Base-by-base conservation (phyloP, 2,888 invertebrate species). In the Oscheius sp. region DNA sequence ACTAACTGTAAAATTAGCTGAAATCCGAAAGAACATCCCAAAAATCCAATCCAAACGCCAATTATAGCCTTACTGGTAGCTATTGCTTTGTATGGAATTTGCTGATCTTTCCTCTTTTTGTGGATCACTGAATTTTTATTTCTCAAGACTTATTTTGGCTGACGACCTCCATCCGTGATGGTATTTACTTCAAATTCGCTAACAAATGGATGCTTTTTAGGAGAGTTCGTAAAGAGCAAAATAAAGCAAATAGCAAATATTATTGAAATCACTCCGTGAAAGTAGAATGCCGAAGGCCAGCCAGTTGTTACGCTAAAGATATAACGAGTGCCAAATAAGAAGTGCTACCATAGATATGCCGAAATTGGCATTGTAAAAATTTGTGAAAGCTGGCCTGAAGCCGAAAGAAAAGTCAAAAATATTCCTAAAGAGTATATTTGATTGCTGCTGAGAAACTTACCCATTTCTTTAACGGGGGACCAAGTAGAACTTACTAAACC, bases 21-120 rank as follows among this genome's bases (percentile, higher is more conserved):
- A 61, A 79, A 80, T 10, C 76, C 79, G 64, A 80, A 73, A 15
- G 78, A 53, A 63, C 81, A 81, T 4, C 80, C 80, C 25, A 76
- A 67, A 64, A 80, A 80, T 10, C 80, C 76, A 8, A 81, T 58
- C 80, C 80, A 80, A 12, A 79, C 65, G 17, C 76, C 79, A 76
- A 76, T 77, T 8, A 79, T 72, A n/a, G 65, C 39, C 3, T 25
- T 20, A 58, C 58, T 61, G 1, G 55, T 46, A 48, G 67, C 58
- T 17, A 79, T 79, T 23, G 57, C 45, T 23, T 45, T 33, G 50
- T 79, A 79, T 1, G 79, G 79, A 2, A 78, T 69, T 3, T 37
- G 31, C 52, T 68, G 67, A 10, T 68, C 67, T 23, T 58, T 68
- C 1, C 67, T 45, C n/a, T 58, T 68, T 17, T 25, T 46, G 39